phyloP scores from a whole-genome alignment of 2,888 invertebrate genomes.

The Allophyes oxyacanthae region DNA sequence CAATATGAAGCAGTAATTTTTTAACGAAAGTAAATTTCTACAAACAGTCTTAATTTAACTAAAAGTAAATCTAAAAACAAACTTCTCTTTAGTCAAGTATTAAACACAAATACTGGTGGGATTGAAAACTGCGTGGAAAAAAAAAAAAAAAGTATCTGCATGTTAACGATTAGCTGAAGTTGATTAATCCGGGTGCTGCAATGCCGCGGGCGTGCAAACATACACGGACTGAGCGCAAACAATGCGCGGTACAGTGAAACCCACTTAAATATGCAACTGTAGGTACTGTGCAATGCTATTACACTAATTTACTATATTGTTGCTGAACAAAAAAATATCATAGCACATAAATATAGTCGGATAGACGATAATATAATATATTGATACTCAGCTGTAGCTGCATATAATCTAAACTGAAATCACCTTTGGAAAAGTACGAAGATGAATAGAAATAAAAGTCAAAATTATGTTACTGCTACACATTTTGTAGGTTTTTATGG shows the following conservation, averaged over 20 bases:
- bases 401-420: too few relatives aligned
- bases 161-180: slow-evolving; percentile 52
- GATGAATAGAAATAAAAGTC: too few relatives aligned
- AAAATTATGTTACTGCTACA: too few relatives aligned
- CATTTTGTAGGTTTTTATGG: too few relatives aligned
- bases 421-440: too few relatives aligned
- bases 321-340: too few relatives aligned
- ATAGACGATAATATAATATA: too few relatives aligned
- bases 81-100: background rate
- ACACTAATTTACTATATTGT: slow-evolving; percentile 35
- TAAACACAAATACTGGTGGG: background rate
- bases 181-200: slow-evolving; percentile 60
- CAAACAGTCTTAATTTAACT: too few relatives aligned
- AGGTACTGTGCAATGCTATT: slow-evolving; percentile 32
- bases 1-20: too few relatives aligned
- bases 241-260: slow-evolving; percentile 18
- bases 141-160: slow-evolving; percentile 11
- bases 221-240: slow-evolving; percentile 38
- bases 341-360: too few relatives aligned
- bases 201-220: slow-evolving; percentile 46
- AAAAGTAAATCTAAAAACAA: slow-evolving; percentile 2
- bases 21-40: too few relatives aligned
- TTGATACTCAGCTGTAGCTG: too few relatives aligned
- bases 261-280: slow-evolving; percentile 46
- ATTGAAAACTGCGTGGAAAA: slow-evolving; percentile 14